Percentiles rank a stretch among this genome's conserved stretches.
Conservation (phyloP, 2,797 vertebrate species). For the Threskiornis aethiopicus region DNA sequence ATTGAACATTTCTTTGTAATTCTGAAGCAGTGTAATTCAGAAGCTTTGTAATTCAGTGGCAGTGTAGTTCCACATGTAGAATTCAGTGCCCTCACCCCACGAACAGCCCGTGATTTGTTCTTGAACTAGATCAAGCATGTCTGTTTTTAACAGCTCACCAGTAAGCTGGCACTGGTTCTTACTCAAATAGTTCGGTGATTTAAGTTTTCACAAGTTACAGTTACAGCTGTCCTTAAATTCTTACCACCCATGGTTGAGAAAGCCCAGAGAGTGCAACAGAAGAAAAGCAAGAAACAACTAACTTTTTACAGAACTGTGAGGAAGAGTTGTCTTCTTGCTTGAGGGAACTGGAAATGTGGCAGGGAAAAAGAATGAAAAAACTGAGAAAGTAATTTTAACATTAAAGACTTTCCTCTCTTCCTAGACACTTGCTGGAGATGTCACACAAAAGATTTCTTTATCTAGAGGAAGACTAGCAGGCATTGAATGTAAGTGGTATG, state of each 20-base stretch:
- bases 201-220: neutral
- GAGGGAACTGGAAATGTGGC: neutral
- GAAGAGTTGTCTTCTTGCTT: conserved; percentile 25
- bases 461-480: neutral
- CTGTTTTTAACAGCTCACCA: neutral
- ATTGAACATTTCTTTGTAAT: neutral
- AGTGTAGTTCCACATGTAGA: fast-evolving
- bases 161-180: neutral
- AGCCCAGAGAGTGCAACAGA: conserved; percentile 43
- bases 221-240: neutral
- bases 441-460: neutral
- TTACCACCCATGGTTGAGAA: neutral
- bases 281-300: neutral
- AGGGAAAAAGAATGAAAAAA: conserved; percentile 61
- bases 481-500: neutral
- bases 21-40: neutral
- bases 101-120: neutral
- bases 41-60: no score
- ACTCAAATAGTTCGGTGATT: neutral
- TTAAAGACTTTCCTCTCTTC: conserved; percentile 62
- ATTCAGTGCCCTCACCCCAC: neutral
- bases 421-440: conserved; percentile 57
- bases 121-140: no score
- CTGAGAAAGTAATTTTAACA: neutral
- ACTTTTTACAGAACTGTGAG: neutral